Percentiles rank a stretch among this genome's conserved stretches.
Conservation (phyloP, 2,888 invertebrate genomes). For the Julus scandinavius region DNA sequence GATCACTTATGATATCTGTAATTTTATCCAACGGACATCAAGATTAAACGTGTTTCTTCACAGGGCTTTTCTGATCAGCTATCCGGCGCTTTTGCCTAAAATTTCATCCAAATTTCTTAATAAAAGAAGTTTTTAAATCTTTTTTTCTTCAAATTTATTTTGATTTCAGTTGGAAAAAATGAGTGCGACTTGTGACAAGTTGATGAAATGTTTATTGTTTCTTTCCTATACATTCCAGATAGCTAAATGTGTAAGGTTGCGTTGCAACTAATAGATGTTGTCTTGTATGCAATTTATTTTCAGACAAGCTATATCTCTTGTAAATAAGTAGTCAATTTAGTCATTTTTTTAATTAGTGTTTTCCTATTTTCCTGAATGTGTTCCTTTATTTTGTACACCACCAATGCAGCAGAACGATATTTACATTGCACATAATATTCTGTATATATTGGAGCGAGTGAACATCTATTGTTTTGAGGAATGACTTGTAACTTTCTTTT, state of each 20-base stretch:
- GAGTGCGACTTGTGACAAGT: not conserved
- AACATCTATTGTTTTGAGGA: not conserved
- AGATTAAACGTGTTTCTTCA: no score
- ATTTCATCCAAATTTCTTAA: no score
- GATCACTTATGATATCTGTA: no score
- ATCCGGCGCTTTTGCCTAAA: no score
- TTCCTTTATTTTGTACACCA: not conserved
- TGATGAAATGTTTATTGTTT: not conserved
- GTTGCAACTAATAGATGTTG: not conserved
- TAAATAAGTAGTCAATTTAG: not conserved
- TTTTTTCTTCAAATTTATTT: no score
- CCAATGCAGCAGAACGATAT: not conserved
- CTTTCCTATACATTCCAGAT: not conserved
- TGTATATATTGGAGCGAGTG: not conserved
- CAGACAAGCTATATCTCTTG: not conserved
- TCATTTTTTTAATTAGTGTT: not conserved
- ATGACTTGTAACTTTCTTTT: slow-evolving; percentile 6
- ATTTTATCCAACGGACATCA: no score
- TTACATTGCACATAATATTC: not conserved
- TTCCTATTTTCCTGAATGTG: not conserved
- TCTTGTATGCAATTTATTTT: not conserved
- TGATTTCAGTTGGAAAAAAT: no score
- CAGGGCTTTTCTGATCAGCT: no score
- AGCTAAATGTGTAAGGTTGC: not conserved
- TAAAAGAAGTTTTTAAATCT: no score